phyloP scores from a whole-genome alignment of 2,113 vertebrate species.

The Ailurus styani region DNA sequence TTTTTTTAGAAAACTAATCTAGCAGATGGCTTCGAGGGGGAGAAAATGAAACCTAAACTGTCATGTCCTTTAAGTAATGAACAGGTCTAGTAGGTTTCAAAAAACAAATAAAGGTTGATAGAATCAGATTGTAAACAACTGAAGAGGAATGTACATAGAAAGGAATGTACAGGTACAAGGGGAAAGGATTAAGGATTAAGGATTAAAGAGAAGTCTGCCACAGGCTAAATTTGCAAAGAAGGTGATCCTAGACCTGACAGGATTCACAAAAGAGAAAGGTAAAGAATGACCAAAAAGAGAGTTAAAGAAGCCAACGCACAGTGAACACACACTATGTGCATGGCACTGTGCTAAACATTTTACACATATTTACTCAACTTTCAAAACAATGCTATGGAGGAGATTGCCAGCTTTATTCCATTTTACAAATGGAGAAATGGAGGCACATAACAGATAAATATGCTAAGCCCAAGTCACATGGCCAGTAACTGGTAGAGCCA shows the following conservation, averaged over 20 bases:
- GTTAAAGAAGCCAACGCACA: neutral
- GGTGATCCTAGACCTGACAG: neutral
- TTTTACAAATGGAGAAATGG: neutral
- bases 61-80: neutral
- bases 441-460: neutral
- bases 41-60: neutral
- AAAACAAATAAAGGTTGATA: neutral
- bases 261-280: neutral
- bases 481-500: neutral
- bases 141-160: neutral
- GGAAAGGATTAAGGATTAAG: neutral
- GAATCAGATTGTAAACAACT: neutral
- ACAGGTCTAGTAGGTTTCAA: neutral
- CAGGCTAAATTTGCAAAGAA: neutral
- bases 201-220: neutral
- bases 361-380: neutral
- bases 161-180: neutral
- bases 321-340: accelerated
- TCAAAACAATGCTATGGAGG: neutral
- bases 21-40: neutral
- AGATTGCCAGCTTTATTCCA: neutral
- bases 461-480: neutral
- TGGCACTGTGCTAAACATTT: neutral
- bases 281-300: neutral
- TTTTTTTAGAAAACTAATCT: neutral